These are phyloP conservation scores for Melieria crassipennis DNA, from an alignment of 2,888 invertebrate genomes.

Conservation along the genomic window DNA sequence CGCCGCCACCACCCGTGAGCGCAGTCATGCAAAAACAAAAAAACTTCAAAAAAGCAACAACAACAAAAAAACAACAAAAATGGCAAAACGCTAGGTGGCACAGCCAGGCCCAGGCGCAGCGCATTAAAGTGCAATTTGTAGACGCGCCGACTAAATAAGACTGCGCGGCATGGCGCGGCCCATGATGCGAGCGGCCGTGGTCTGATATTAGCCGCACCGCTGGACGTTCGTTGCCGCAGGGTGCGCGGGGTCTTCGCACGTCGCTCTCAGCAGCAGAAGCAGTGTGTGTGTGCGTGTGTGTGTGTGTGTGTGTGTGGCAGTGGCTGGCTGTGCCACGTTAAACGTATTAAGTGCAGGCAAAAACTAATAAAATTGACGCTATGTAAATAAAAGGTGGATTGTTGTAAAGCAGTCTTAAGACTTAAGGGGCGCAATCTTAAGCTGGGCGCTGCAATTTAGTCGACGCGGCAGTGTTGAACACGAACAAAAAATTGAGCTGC, in stretches of 20 bases:
- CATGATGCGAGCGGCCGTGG: background rate
- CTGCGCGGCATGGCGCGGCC: background rate
- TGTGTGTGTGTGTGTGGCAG: background rate
- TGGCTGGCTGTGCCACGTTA: background rate
- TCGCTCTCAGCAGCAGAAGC: background rate
- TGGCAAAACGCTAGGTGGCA: background rate
- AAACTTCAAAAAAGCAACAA: conserved; percentile 14
- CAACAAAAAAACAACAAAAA: conserved; percentile 2
- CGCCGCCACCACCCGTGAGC: background rate
- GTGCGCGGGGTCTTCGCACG: no score
- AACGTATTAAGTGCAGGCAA: conserved; percentile 29
- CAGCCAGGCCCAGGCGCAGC: background rate
- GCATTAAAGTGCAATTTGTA: conserved; percentile 20
- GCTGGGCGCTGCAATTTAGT: no score
- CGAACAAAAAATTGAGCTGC: no score
- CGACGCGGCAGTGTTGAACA: no score
- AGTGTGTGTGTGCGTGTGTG: background rate
- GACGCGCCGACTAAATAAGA: background rate
- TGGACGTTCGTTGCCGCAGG: no score
- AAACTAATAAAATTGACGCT: conserved; percentile 33
- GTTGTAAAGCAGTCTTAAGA: no score
- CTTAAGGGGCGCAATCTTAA: no score
- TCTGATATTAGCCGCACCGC: no score
- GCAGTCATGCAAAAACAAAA: conserved; percentile 8
- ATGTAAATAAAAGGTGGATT: conserved; percentile 18